Conservation (phyloP, 2,113 vertebrate genomes). For the Cryptoleucopteryx plumbea region DNA sequence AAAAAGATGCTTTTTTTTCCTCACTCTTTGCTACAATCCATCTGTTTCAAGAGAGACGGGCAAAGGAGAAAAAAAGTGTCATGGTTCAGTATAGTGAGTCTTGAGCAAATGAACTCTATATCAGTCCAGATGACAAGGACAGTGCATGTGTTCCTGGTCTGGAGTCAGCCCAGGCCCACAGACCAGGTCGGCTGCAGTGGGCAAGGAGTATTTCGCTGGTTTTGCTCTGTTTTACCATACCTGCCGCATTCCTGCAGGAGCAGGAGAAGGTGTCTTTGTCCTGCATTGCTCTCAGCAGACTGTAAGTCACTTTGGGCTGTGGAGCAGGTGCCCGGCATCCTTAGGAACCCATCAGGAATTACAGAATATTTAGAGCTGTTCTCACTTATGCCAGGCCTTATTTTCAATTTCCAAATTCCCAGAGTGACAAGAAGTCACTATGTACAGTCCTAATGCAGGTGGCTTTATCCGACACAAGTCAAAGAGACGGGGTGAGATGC, state of each 20-base stretch:
- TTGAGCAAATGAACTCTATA: not conserved
- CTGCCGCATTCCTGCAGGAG: not conserved
- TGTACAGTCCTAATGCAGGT: not conserved
- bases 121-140: not conserved
- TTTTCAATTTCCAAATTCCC: not conserved
- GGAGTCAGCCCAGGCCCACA: not conserved
- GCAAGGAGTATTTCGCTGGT: not conserved
- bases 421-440: not conserved
- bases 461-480: not conserved
- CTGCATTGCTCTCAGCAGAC: not conserved
- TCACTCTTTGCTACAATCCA: not conserved
- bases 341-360: not conserved
- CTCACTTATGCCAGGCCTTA: not conserved
- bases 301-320: not conserved
- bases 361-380: not conserved
- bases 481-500: not conserved
- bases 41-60: not conserved
- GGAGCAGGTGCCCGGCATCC: not conserved
- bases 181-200: not conserved
- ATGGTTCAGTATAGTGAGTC: not conserved
- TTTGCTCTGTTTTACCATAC: not conserved
- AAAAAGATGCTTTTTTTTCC: not conserved
- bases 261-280: not conserved
- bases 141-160: not conserved
- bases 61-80: not conserved